A percentile compares a stretch with the other conserved stretches of the same genome.
Evolutionary conservation across 2,888 invertebrate species (phyloP).

Genomic region (Rotaria socialis): DNA sequence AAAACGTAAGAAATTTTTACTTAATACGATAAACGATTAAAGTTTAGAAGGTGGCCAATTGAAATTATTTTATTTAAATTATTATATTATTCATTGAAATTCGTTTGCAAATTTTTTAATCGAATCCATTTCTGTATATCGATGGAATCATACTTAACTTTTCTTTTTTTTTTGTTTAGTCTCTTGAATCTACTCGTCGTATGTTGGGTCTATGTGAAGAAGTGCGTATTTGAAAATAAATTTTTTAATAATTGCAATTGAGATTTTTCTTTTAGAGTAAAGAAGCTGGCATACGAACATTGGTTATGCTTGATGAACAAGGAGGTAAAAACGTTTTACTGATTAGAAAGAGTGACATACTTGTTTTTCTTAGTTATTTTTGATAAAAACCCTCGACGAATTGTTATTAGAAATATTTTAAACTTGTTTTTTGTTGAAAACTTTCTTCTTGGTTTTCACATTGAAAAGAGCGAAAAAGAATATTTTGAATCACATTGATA

Average conservation of each 20-base stretch:
- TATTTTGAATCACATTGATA: not conserved
- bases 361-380: no score
- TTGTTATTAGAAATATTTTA: no score
- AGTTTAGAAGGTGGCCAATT: no score
- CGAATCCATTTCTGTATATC: not conserved
- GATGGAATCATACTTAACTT: not conserved
- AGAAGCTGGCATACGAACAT: constrained; percentile 98
- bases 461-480: no score
- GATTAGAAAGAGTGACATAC: no score
- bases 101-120: not conserved
- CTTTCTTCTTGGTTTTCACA: no score
- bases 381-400: no score
- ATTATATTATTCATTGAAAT: no score
- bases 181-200: constrained; percentile 48
- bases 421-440: no score
- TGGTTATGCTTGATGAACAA: constrained; percentile 99
- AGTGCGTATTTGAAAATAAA: constrained; percentile 36
- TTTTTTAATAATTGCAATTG: not conserved
- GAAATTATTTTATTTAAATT: no score
- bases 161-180: constrained; percentile 45
- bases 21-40: no score
- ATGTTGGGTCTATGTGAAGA: constrained; percentile 47
- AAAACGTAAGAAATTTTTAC: not conserved
- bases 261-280: constrained; percentile 72
- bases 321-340: constrained; percentile 63